Evolutionary conservation across 2,113 vertebrate species (phyloP).

Genomic region (Nyctibius bracteatus): DNA sequence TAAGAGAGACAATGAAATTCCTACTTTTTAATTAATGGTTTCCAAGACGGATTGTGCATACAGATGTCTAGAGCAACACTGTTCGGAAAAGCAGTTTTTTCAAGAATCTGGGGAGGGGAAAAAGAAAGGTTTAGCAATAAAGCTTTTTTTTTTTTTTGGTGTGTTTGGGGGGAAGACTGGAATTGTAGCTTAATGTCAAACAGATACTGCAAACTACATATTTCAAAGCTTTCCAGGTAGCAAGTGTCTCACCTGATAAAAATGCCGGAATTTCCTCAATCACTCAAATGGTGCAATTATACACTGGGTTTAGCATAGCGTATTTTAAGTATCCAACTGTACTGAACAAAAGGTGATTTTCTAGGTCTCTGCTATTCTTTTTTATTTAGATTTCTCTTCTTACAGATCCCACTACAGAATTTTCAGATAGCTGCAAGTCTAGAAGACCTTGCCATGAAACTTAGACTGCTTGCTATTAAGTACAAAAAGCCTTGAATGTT

Average conservation of each 20-base stretch:
- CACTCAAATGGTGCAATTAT: not conserved
- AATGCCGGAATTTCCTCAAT: not conserved
- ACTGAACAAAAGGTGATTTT: not conserved
- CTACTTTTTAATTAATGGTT: constrained; percentile 89
- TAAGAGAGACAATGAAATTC: constrained; percentile 17
- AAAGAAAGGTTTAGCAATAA: constrained; percentile 28
- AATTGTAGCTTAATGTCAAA: not conserved
- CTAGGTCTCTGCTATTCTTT: not conserved
- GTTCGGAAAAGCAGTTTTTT: constrained; percentile 88
- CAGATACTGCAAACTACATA: not conserved
- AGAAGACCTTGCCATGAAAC: not conserved
- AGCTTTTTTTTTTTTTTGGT: not conserved
- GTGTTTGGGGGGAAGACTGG: not conserved
- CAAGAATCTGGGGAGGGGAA: constrained; percentile 81
- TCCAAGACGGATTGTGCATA: constrained; percentile 80
- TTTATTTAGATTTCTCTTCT: not conserved
- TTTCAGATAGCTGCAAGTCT: not conserved
- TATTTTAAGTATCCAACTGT: not conserved
- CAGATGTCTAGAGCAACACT: constrained; percentile 82
- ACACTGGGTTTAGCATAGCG: not conserved
- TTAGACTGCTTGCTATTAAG: not conserved
- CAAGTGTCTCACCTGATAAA: not conserved
- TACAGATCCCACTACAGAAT: not conserved
- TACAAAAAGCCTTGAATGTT: not conserved
- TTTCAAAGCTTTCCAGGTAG: not conserved